Evolutionary conservation across 2,888 invertebrate genomes (phyloP).

Genomic region (Formica aserva): DNA sequence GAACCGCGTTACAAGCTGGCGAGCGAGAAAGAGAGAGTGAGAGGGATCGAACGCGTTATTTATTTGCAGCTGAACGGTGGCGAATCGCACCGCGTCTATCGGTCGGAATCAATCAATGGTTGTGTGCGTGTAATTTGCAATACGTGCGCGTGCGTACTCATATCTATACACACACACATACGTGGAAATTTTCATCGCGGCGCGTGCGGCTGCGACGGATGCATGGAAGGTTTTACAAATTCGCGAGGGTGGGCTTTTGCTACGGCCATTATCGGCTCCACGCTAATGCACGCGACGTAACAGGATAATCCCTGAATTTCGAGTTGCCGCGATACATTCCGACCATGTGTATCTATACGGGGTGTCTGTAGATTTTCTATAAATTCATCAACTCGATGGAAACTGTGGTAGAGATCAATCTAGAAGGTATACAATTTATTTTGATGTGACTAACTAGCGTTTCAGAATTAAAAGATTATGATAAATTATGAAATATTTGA

Average conservation of each 20-base stretch:
- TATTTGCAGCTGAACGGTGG: conserved; percentile 69
- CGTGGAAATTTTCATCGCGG: conserved; percentile 47
- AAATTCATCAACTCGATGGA: neutral
- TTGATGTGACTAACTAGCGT: neutral
- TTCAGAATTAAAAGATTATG: neutral
- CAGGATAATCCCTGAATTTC: conserved; percentile 78
- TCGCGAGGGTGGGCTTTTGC: conserved; percentile 74
- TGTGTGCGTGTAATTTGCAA: conserved; percentile 68
- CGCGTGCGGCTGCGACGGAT: conserved; percentile 53
- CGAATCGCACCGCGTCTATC: conserved; percentile 59
- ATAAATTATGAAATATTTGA: neutral
- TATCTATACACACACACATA: neutral
- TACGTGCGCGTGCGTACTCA: conserved; percentile 37
- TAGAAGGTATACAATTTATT: neutral
- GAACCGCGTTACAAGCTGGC: conserved; percentile 10
- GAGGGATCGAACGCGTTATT: conserved; percentile 62
- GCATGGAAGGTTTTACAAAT: conserved; percentile 70
- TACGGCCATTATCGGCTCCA: conserved; percentile 66
- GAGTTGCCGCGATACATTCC: conserved; percentile 55
- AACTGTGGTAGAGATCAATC: neutral
- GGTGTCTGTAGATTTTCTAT: conserved; percentile 21
- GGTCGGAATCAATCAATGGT: conserved; percentile 72
- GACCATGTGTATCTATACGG: conserved; percentile 32
- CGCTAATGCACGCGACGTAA: conserved; percentile 76
- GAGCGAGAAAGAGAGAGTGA: neutral